Percentiles rank a stretch among this genome's conserved stretches.
Conservation (phyloP, 2,888 invertebrate species). For the Griposia aprilina region DNA sequence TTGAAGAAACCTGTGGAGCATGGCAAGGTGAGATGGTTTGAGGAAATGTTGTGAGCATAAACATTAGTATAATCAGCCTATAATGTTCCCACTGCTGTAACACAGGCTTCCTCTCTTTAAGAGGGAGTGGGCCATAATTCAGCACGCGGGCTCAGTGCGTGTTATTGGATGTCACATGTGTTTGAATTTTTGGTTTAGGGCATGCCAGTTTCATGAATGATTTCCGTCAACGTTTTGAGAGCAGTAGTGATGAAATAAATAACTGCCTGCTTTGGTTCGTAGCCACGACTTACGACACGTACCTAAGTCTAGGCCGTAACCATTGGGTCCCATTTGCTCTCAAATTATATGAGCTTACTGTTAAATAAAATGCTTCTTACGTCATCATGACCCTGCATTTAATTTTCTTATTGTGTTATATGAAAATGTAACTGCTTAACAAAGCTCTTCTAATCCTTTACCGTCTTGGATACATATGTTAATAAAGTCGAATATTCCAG, state of each 20-base stretch:
- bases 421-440: background rate
- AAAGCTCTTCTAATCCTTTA: background rate
- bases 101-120: background rate
- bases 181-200: background rate
- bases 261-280: background rate
- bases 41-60: background rate
- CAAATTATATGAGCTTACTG: too few relatives aligned
- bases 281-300: background rate
- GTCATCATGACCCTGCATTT: too few relatives aligned
- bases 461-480: background rate
- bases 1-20: conserved; percentile 84
- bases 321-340: background rate
- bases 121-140: too few relatives aligned
- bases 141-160: too few relatives aligned
- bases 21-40: conserved; percentile 77
- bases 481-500: background rate
- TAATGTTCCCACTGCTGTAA: background rate
- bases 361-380: too few relatives aligned
- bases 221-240: background rate
- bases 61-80: background rate
- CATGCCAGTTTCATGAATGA: too few relatives aligned
- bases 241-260: background rate
- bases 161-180: too few relatives aligned
- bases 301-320: too few relatives aligned
- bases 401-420: too few relatives aligned